Evolutionary conservation across 2,888 invertebrate genomes (phyloP).

Genomic region (Torymus texanus): DNA sequence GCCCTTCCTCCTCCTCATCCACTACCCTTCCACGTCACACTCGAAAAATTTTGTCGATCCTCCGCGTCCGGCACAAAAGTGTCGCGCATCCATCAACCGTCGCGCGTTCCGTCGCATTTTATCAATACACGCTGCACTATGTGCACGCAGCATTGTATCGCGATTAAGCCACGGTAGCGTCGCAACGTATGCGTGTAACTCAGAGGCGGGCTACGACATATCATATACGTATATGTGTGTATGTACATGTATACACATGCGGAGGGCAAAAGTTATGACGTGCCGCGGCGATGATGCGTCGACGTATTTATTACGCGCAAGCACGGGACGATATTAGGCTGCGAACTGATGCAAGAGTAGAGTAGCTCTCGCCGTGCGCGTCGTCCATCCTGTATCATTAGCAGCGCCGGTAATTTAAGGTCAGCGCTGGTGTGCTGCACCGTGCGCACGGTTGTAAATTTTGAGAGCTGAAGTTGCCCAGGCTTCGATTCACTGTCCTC

Average conservation of each 20-base stretch:
- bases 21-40: too few species aligned
- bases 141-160: constrained; percentile 44
- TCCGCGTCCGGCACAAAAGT: constrained; percentile 13
- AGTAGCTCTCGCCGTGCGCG: neutral
- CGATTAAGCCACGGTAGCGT: constrained; percentile 45
- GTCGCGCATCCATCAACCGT: constrained; percentile 41
- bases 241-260: constrained; percentile 26
- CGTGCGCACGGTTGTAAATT: too few species aligned
- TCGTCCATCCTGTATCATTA: constrained; percentile 58
- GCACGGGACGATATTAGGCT: constrained; percentile 42
- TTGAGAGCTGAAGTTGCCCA: too few species aligned
- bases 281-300: constrained; percentile 54
- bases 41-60: constrained; percentile 15
- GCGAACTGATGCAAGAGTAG: neutral
- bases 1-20: neutral
- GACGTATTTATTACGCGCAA: constrained; percentile 70
- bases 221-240: constrained; percentile 28
- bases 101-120: constrained; percentile 3
- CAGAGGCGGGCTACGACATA: too few species aligned
- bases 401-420: constrained; percentile 45
- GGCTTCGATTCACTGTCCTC: too few species aligned
- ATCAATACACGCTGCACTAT: constrained; percentile 21
- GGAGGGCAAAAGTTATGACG: constrained; percentile 65
- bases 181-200: constrained; percentile 36
- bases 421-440: neutral